Percentiles rank a stretch among this genome's conserved stretches.
These are phyloP conservation scores for Cinclus mexicanus DNA, from an alignment of 2,113 vertebrate genomes.

Conservation along the genomic window DNA sequence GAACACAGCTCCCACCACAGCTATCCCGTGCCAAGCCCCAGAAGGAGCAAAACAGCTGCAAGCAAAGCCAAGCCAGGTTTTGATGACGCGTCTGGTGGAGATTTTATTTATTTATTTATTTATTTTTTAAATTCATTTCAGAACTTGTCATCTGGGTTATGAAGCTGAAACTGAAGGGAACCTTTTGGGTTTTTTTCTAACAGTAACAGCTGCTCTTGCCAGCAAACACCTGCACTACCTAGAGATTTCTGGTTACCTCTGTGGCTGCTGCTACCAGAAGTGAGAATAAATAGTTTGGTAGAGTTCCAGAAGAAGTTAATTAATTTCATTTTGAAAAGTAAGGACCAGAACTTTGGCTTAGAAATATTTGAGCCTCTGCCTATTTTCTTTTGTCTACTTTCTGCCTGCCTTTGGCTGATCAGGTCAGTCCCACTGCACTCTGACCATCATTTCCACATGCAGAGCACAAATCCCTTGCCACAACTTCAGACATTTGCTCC, in stretches of 20 bases:
- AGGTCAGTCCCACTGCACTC: background rate
- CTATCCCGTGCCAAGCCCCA: background rate
- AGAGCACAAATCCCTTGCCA: rapidly evolving
- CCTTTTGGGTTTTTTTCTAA: background rate
- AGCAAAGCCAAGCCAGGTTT: slow-evolving; percentile 31
- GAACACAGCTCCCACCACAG: background rate
- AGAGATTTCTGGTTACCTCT: background rate
- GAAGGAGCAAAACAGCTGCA: slow-evolving; percentile 22
- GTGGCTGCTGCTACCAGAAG: background rate
- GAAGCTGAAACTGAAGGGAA: slow-evolving; percentile 61
- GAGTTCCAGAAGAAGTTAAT: slow-evolving; percentile 35
- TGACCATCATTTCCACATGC: background rate
- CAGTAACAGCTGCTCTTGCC: slow-evolving; percentile 50
- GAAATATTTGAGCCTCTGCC: background rate
- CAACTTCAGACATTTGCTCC: background rate
- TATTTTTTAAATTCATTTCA: background rate
- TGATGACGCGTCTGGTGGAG: slow-evolving; percentile 10
- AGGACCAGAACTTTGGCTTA: background rate
- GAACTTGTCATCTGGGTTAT: slow-evolving; percentile 45
- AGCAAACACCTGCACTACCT: slow-evolving; percentile 48
- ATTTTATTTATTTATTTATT: background rate
- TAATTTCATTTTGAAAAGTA: background rate
- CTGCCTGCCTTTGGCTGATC: background rate
- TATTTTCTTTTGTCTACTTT: background rate
- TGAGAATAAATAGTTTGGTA: background rate